These are phyloP conservation scores for Steinernema carpocapsae DNA, from an alignment of 2,888 invertebrate species.

Conservation along the genomic window DNA sequence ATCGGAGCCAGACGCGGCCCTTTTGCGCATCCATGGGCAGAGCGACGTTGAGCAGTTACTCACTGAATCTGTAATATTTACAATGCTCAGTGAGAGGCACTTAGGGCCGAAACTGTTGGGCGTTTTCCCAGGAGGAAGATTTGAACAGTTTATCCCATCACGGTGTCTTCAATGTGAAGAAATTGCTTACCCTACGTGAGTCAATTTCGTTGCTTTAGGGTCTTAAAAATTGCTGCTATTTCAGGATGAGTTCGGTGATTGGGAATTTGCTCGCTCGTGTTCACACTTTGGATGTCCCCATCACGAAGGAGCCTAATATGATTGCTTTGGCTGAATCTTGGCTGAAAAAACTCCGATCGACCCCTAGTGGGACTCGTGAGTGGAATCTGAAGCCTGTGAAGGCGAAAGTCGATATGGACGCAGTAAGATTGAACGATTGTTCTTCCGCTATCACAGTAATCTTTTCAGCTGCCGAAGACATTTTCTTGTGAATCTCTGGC, in stretches of 20 bases:
- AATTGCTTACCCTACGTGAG: constrained; percentile 25
- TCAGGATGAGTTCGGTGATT: constrained; percentile 76
- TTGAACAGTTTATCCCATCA: constrained; percentile 75
- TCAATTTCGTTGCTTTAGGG: neutral
- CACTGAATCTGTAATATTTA: constrained; percentile 92
- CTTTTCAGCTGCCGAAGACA: constrained; percentile 47
- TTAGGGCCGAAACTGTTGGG: constrained; percentile 91
- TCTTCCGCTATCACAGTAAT: constrained; percentile 7
- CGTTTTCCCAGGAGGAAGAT: constrained; percentile 88
- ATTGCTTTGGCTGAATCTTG: constrained; percentile 82
- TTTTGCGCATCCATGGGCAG: constrained; percentile 58
- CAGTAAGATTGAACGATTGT: constrained; percentile 37
- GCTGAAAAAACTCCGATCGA: constrained; percentile 44
- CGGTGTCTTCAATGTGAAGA: constrained; percentile 70
- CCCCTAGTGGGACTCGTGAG: neutral
- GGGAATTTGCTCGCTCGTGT: constrained; percentile 91
- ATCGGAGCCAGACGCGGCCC: constrained; percentile 42
- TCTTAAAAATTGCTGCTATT: constrained; percentile 13
- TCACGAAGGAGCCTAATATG: constrained; percentile 92
- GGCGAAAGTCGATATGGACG: constrained; percentile 47
- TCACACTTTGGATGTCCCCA: constrained; percentile 84
- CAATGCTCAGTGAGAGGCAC: constrained; percentile 86
- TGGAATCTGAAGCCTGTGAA: constrained; percentile 24
- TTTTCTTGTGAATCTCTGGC: constrained; percentile 51
- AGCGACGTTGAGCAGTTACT: constrained; percentile 82